phyloP scores from a whole-genome alignment of 2,888 invertebrate species.

The Strigamia transsilvanica region DNA sequence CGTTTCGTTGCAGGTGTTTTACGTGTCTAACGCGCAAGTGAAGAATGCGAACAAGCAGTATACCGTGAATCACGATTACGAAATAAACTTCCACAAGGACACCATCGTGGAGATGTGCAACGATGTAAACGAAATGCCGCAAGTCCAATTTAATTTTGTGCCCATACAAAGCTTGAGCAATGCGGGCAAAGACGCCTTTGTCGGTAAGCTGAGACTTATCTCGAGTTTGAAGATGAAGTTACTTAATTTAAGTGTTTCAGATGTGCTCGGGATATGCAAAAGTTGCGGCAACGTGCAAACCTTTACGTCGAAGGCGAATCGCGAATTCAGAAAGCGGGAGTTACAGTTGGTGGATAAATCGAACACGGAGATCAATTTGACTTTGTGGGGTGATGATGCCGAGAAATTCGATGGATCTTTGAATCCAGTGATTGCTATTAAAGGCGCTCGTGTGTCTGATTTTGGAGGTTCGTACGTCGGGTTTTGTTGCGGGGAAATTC shows the following conservation, averaged over 20 bases:
- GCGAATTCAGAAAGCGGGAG: slow-evolving; percentile 89
- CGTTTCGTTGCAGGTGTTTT: slow-evolving; percentile 75
- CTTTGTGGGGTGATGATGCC: slow-evolving; percentile 89
- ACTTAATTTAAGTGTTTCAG: slow-evolving; percentile 67
- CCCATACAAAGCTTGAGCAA: slow-evolving; percentile 77
- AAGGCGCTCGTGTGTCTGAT: slow-evolving; percentile 84
- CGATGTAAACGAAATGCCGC: slow-evolving; percentile 74
- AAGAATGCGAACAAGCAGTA: slow-evolving; percentile 95
- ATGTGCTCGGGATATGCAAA: slow-evolving; percentile 89
- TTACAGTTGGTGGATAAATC: slow-evolving; percentile 85
- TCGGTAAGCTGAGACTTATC: slow-evolving; percentile 70
- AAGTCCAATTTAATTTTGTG: slow-evolving; percentile 78
- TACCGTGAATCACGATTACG: slow-evolving; percentile 90
- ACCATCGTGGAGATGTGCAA: slow-evolving; percentile 69
- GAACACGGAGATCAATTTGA: slow-evolving; percentile 78
- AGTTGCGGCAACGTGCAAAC: slow-evolving; percentile 74
- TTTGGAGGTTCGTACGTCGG: slow-evolving; percentile 86
- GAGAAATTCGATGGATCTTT: slow-evolving; percentile 79
- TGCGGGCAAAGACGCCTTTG: slow-evolving; percentile 72
- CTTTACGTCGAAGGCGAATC: slow-evolving; percentile 78
- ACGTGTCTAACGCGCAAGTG: slow-evolving; percentile 81
- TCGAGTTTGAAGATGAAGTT: too few species aligned
- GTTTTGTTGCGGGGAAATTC: too few species aligned
- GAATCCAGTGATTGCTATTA: slow-evolving; percentile 85
- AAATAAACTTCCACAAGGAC: slow-evolving; percentile 86